Evolutionary conservation across 2,797 vertebrate genomes (phyloP).

Genomic region (Paedocypris micromegethes): DNA sequence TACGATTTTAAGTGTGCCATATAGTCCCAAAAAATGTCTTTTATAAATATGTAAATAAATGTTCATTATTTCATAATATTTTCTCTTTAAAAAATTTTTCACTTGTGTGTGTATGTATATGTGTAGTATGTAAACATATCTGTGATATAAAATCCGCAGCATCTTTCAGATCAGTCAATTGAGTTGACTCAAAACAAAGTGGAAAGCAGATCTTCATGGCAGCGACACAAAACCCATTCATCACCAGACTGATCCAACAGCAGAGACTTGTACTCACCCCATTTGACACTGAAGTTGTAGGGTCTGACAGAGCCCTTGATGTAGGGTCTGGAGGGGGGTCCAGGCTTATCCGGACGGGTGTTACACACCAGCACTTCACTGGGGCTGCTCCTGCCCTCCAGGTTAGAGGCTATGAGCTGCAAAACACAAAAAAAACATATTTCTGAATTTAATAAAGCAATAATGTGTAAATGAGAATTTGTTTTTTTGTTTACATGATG

Average conservation of each 20-base stretch:
- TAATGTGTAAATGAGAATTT: not conserved
- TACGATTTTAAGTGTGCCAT: too few species aligned
- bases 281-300: constrained; percentile 84
- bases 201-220: constrained; percentile 9
- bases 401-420: constrained; percentile 90
- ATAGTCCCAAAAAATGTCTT: too few species aligned
- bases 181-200: too few species aligned
- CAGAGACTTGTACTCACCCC: constrained; percentile 73
- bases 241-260: not conserved
- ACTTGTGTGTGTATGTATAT: too few species aligned
- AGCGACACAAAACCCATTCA: constrained; percentile 16
- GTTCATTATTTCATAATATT: too few species aligned
- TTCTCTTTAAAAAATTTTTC: too few species aligned
- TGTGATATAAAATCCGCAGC: too few species aligned
- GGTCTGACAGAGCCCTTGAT: constrained; percentile 75
- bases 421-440: constrained; percentile 27
- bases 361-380: constrained; percentile 95
- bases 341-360: constrained; percentile 92
- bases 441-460: not conserved
- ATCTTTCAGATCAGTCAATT: too few species aligned
- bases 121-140: too few species aligned
- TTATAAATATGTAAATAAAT: too few species aligned
- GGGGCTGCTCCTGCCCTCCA: constrained; percentile 90
- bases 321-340: constrained; percentile 82
- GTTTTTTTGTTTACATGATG: not conserved